These are phyloP conservation scores for Aethes cnicana DNA, from an alignment of 2,888 invertebrate genomes.

Conservation along the genomic window DNA sequence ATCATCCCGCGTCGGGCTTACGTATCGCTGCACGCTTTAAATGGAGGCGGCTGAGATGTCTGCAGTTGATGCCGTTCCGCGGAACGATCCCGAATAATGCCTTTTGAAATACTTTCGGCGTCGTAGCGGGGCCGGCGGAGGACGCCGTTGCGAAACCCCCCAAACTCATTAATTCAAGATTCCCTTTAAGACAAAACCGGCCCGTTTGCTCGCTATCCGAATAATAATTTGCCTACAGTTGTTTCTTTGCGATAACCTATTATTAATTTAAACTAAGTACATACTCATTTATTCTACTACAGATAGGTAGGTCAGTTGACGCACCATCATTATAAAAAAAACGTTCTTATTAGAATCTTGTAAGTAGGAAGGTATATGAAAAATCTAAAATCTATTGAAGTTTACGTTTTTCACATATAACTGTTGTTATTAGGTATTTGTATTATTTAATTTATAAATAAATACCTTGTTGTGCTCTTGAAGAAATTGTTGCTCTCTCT, in stretches of 20 bases:
- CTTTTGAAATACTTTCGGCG: conserved; percentile 67
- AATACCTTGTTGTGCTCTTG: conserved; percentile 93
- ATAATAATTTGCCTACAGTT: conserved; percentile 48
- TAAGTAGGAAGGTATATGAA: too few species aligned
- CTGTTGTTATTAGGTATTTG: neutral
- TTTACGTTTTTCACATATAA: neutral
- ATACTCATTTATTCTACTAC: too few species aligned
- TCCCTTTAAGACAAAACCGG: conserved; percentile 72
- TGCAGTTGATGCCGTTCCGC: conserved; percentile 80
- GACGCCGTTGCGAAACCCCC: conserved; percentile 70
- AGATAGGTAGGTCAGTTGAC: too few species aligned
- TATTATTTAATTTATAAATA: conserved; percentile 38
- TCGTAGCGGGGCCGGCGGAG: conserved; percentile 50
- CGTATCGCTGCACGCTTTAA: conserved; percentile 83
- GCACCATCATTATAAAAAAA: neutral
- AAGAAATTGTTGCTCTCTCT: conserved; percentile 96
- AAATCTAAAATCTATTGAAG: too few species aligned
- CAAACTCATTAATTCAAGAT: conserved; percentile 76
- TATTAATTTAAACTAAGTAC: too few species aligned
- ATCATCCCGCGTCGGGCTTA: conserved; percentile 81
- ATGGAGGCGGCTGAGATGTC: conserved; percentile 80
- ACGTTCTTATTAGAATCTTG: conserved; percentile 15
- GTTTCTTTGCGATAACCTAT: conserved; percentile 15
- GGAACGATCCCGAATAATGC: conserved; percentile 76
- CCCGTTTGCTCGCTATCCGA: conserved; percentile 60